Evolutionary conservation across 2,113 vertebrate genomes (phyloP).

Genomic region (Suncus etruscus): DNA sequence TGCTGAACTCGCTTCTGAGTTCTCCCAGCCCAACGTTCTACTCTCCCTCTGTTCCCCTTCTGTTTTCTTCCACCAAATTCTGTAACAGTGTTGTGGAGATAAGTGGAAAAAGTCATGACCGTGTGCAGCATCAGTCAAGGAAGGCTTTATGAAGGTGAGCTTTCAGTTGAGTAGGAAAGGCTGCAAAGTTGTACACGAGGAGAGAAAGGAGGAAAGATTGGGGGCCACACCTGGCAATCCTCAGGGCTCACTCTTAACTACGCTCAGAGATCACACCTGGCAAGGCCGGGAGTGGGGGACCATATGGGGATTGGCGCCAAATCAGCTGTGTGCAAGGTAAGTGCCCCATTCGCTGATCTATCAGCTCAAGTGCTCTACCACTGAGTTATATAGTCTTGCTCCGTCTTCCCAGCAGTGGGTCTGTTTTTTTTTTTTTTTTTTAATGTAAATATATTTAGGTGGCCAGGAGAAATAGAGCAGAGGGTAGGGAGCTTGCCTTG

Average conservation of each 20-base stretch:
- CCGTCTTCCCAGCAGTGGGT: no score
- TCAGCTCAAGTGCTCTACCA: no score
- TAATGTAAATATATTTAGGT: background rate
- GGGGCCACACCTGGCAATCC: no score
- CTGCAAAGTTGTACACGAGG: accelerated
- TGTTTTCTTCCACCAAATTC: slow-evolving; percentile 37
- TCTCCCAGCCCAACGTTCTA: slow-evolving; percentile 4
- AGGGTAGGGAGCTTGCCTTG: no score
- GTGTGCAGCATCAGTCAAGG: slow-evolving; percentile 9
- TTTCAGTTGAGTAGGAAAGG: background rate
- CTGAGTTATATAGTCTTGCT: no score
- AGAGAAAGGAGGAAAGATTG: background rate
- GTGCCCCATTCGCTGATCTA: no score
- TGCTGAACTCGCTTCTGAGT: slow-evolving; percentile 31
- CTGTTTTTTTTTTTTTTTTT: background rate
- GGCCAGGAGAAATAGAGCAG: no score
- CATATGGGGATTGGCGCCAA: no score
- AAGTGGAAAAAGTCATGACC: slow-evolving; percentile 53
- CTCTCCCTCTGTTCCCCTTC: slow-evolving; percentile 49
- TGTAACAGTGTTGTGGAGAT: background rate
- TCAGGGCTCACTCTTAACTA: no score
- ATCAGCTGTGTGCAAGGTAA: no score
- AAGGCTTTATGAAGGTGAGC: slow-evolving; percentile 67
- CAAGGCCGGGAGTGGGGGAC: no score
- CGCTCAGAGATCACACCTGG: no score